phyloP scores from a whole-genome alignment of 1,140 invertebrate genomes.

The Lethrus apterus region DNA sequence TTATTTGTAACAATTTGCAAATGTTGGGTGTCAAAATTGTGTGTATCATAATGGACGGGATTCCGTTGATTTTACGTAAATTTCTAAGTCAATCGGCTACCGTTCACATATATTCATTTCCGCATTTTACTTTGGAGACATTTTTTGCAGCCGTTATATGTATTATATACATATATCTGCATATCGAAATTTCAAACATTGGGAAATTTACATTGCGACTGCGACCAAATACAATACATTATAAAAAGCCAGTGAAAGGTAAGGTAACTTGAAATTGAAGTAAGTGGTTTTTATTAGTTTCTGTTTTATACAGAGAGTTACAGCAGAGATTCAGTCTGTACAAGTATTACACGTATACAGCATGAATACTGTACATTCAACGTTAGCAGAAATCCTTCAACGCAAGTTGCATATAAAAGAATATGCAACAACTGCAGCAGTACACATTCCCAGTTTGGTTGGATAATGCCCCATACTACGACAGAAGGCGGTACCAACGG shows the following conservation, averaged over 20 bases:
- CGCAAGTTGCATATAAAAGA: slow-evolving; percentile 4
- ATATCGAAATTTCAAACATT: slow-evolving; percentile 9
- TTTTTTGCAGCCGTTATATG: slow-evolving; percentile 12
- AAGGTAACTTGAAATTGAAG: neutral
- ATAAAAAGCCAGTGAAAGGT: slow-evolving; percentile 8
- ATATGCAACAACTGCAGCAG: slow-evolving; percentile 6
- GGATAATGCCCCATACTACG: slow-evolving; percentile 4
- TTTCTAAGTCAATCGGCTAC: slow-evolving; percentile 7
- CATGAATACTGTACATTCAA: slow-evolving; percentile 7
- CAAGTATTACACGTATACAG: neutral
- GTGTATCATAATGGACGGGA: slow-evolving; percentile 7
- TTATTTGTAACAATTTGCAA: slow-evolving; percentile 10
- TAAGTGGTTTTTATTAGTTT: neutral
- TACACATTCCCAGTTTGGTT: slow-evolving; percentile 9
- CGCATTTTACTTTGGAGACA: slow-evolving; percentile 12
- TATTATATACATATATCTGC: slow-evolving; percentile 6
- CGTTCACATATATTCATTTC: slow-evolving; percentile 12
- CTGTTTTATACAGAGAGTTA: slow-evolving; percentile 1
- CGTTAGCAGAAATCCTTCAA: slow-evolving; percentile 6
- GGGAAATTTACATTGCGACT: slow-evolving; percentile 4
- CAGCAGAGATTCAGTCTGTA: slow-evolving; percentile 5
- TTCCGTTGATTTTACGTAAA: neutral
- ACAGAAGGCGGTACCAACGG: neutral
- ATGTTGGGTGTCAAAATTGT: slow-evolving; percentile 13
- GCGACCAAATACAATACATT: slow-evolving; percentile 7